These are phyloP conservation scores for Tethya wilhelma DNA, from an alignment of 37 sponge, comb jelly and placozoan species.

Conservation along the genomic window DNA sequence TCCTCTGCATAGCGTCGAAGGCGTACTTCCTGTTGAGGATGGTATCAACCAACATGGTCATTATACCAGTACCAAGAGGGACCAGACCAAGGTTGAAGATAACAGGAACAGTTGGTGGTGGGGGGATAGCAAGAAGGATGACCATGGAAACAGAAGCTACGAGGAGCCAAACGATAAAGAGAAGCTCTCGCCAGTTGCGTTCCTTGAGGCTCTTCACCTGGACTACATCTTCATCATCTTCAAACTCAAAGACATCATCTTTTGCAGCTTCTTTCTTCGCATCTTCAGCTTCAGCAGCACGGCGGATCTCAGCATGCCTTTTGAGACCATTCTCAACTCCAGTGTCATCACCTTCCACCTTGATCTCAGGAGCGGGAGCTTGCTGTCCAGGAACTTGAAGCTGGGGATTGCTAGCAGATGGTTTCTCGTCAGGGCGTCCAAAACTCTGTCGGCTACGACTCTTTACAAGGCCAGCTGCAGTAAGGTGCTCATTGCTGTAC, in stretches of 20 bases:
- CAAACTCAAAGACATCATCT: neutral
- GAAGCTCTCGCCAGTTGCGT: slow-evolving; percentile 32
- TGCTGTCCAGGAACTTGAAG: slow-evolving; percentile 11
- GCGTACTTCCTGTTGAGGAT: slow-evolving; percentile 75
- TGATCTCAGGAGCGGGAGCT: slow-evolving; percentile 49
- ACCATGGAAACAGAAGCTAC: slow-evolving; percentile 45
- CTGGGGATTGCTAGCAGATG: slow-evolving; percentile 27
- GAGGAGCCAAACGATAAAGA: slow-evolving; percentile 53
- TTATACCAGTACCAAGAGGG: slow-evolving; percentile 78
- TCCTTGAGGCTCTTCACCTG: slow-evolving; percentile 38
- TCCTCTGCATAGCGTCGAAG: slow-evolving; percentile 72
- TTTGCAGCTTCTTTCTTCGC: neutral
- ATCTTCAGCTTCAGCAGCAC: neutral
- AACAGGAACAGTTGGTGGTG: slow-evolving; percentile 46
- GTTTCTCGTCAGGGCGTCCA: neutral
- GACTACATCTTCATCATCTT: slow-evolving; percentile 11
- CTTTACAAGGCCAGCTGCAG: slow-evolving; percentile 19
- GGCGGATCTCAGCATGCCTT: slow-evolving; percentile 8
- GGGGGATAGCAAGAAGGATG: slow-evolving; percentile 62
- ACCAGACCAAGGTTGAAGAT: slow-evolving; percentile 87
- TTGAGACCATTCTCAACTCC: slow-evolving; percentile 17
- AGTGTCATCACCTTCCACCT: slow-evolving; percentile 35
- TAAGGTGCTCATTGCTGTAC: slow-evolving; percentile 51
- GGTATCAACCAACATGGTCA: slow-evolving; percentile 82
- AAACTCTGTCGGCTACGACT: slow-evolving; percentile 27